Evolutionary conservation across 2,797 vertebrate species (phyloP).

Genomic region (Megalops cyprinoides): DNA sequence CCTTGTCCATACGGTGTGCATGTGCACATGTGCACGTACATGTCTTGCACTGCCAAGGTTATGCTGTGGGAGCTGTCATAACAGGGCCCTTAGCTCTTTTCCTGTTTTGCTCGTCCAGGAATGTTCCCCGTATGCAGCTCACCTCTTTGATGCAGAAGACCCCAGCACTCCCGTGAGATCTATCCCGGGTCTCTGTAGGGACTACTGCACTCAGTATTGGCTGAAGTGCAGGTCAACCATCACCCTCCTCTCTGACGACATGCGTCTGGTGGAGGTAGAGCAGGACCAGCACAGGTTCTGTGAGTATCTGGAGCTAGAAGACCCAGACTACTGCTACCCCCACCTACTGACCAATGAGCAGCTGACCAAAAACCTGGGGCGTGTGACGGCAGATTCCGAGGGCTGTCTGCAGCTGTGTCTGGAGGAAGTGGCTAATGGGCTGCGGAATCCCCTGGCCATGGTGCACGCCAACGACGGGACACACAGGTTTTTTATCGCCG

Average conservation of each 20-base stretch:
- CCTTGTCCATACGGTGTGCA: not conserved
- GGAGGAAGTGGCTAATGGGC: conserved; percentile 84
- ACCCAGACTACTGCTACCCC: conserved; percentile 92
- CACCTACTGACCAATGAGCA: conserved; percentile 76
- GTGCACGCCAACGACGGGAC: conserved; percentile 90
- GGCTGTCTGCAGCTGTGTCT: conserved; percentile 94
- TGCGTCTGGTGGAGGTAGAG: conserved; percentile 66
- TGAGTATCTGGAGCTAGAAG: conserved; percentile 78
- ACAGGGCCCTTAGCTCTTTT: not conserved
- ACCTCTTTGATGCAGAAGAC: conserved; percentile 91
- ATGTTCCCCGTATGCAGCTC: conserved; percentile 93
- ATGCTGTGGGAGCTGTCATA: conserved; percentile 13
- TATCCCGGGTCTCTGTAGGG: conserved; percentile 88
- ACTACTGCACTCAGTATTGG: conserved; percentile 86
- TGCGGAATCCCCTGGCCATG: conserved; percentile 91
- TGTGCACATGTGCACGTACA: not conserved
- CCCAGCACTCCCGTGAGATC: conserved; percentile 81
- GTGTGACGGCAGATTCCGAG: conserved; percentile 72
- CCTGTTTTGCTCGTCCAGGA: conserved; percentile 70
- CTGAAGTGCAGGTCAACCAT: conserved; percentile 78
- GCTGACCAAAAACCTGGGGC: conserved; percentile 83
- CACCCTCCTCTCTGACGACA: conserved; percentile 73
- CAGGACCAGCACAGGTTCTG: conserved; percentile 76
- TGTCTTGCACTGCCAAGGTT: not conserved
- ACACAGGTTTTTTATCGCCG: conserved; percentile 90